phyloP scores from a whole-genome alignment of 1,140 invertebrate species.

The Aphelenchoides fujianensis region DNA sequence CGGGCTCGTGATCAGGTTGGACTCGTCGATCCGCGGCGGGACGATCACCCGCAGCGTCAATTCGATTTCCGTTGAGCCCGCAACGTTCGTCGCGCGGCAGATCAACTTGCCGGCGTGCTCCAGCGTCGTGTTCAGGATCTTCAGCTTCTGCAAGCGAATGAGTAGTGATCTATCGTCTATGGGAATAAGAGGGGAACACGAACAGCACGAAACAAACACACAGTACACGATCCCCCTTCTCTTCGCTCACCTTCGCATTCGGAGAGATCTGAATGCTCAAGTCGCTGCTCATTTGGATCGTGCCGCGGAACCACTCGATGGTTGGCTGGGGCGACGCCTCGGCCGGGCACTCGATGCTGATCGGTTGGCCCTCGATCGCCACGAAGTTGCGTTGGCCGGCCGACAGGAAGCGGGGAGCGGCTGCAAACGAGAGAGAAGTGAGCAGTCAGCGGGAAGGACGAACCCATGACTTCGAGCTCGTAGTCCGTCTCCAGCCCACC shows the following conservation, averaged over 20 bases:
- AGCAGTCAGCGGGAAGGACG: no score
- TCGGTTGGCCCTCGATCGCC: constrained; percentile 45
- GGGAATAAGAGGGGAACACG: no score
- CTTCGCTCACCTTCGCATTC: constrained; percentile 42
- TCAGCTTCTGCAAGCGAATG: constrained; percentile 60
- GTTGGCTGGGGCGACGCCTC: constrained; percentile 36
- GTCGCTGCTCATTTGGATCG: constrained; percentile 33
- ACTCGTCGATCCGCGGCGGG: constrained; percentile 66
- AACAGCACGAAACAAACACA: no score
- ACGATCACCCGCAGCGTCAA: constrained; percentile 64
- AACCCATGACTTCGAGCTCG: constrained; percentile 66
- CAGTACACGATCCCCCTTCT: no score
- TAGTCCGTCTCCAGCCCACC: constrained; percentile 65
- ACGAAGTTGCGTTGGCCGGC: constrained; percentile 51
- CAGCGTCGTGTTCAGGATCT: constrained; percentile 49
- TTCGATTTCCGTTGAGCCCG: constrained; percentile 63
- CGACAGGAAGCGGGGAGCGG: constrained; percentile 63
- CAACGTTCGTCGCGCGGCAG: constrained; percentile 64
- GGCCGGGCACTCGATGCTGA: constrained; percentile 52
- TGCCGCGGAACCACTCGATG: constrained; percentile 57
- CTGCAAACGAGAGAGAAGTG: constrained; percentile 62
- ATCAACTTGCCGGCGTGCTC: constrained; percentile 64
- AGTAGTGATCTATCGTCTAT: no score
- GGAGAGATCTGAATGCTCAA: constrained; percentile 48
- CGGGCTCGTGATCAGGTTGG: constrained; percentile 64